Conservation (phyloP, 2,797 vertebrate species). For the Myoxocephalus aenaeus region DNA sequence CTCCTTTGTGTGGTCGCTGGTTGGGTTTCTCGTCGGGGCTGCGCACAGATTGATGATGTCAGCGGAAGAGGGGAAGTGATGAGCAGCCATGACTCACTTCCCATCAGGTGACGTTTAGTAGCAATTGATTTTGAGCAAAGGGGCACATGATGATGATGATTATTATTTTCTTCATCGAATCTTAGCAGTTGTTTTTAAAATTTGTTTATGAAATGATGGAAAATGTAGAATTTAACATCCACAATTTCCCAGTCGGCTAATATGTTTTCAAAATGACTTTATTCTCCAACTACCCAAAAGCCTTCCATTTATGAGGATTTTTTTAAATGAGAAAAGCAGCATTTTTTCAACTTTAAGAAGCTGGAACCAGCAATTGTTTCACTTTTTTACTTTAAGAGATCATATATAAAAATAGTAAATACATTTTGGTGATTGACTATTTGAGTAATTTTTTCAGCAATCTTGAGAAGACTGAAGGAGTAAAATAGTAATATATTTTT, state of each 20-base stretch:
- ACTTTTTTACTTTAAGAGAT: neutral
- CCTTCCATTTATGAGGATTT: neutral
- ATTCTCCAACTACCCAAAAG: neutral
- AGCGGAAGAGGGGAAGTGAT: conserved; percentile 53
- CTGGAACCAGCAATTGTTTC: neutral
- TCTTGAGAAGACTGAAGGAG: neutral
- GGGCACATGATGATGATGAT: neutral
- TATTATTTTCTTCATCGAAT: neutral
- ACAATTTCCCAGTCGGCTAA: neutral
- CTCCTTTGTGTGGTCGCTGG: conserved; percentile 11
- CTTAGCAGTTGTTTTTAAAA: neutral
- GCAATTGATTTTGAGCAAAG: neutral
- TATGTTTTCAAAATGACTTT: neutral
- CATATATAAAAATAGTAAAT: neutral
- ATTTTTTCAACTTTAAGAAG: neutral
- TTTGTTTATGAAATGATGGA: neutral
- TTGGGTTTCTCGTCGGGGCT: conserved; percentile 10
- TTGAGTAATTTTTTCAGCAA: neutral
- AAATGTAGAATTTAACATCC: neutral
- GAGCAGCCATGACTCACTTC: conserved; percentile 65
- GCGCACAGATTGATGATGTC: conserved; percentile 55
- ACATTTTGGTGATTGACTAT: neutral
- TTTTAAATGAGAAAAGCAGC: neutral
- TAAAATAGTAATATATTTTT: neutral
- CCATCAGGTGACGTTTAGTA: conserved; percentile 26